Evolutionary conservation across 2,113 vertebrate genomes (phyloP).

Genomic region (Cyanoramphus novaezelandiae): DNA sequence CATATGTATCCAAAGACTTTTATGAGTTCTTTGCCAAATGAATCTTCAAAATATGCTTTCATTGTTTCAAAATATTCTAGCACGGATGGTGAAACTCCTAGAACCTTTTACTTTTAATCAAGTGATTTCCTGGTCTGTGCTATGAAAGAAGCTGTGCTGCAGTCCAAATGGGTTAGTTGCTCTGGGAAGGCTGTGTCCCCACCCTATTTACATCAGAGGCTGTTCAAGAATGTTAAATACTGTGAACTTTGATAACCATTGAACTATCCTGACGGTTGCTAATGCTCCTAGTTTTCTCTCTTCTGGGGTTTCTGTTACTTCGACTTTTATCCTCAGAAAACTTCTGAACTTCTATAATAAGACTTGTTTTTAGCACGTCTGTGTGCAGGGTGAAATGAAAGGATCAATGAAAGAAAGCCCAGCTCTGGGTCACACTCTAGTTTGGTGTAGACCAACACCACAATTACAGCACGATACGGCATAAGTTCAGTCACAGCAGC

Average conservation of each 20-base stretch:
- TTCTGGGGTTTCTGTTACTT: not conserved
- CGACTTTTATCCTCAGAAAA: not conserved
- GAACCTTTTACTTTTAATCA: not conserved
- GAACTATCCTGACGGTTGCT: not conserved
- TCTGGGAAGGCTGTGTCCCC: not conserved
- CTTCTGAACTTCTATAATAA: not conserved
- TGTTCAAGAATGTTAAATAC: not conserved
- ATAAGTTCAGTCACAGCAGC: not conserved
- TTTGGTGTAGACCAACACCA: not conserved
- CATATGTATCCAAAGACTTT: not conserved
- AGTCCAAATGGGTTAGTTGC: not conserved
- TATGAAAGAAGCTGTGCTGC: not conserved
- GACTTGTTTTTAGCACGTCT: not conserved
- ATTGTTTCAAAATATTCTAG: not conserved
- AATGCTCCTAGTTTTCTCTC: not conserved
- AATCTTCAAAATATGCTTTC: not conserved
- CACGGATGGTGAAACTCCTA: not conserved
- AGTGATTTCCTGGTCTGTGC: not conserved
- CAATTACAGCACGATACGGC: not conserved
- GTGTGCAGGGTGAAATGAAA: not conserved
- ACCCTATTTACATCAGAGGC: not conserved
- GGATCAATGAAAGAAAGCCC: not conserved
- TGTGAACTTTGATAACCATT: not conserved
- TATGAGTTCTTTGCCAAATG: not conserved
- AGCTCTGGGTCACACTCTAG: not conserved